Evolutionary conservation across 2,113 vertebrate genomes (phyloP).

Genomic region (Mustelus asterias): DNA sequence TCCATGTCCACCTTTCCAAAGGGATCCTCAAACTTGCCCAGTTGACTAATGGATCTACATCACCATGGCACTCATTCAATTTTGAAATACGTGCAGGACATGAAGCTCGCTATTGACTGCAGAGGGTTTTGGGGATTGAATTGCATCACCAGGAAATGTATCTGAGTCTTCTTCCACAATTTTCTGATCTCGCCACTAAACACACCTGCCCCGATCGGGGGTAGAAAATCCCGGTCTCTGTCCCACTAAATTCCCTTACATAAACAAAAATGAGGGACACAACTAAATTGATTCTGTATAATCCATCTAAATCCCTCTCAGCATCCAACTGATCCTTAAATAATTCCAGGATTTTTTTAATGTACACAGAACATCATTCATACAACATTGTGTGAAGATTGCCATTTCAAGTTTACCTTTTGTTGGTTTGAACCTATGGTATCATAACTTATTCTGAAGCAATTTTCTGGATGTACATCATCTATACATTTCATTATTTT

Average conservation of each 20-base stretch:
- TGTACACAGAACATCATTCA: background rate
- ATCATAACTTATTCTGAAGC: background rate
- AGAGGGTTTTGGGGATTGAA: no score
- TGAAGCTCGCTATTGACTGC: no score
- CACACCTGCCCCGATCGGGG: no score
- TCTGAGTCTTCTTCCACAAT: no score
- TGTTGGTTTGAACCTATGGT: background rate
- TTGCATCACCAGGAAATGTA: no score
- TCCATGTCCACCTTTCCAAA: no score
- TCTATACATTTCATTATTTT: background rate
- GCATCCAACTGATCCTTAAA: background rate
- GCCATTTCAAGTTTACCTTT: background rate
- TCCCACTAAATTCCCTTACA: background rate
- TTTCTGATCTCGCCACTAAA: no score
- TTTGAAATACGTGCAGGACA: no score
- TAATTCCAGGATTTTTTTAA: background rate
- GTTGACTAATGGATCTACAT: no score
- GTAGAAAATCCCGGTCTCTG: background rate
- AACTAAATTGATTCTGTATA: background rate
- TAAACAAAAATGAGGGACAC: no score
- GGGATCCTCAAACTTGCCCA: no score
- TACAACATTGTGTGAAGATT: background rate
- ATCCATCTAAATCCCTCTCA: background rate
- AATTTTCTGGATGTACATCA: background rate
- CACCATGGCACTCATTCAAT: no score